phyloP scores from a whole-genome alignment of 1,140 invertebrate species.

The Leucophenga varia region DNA sequence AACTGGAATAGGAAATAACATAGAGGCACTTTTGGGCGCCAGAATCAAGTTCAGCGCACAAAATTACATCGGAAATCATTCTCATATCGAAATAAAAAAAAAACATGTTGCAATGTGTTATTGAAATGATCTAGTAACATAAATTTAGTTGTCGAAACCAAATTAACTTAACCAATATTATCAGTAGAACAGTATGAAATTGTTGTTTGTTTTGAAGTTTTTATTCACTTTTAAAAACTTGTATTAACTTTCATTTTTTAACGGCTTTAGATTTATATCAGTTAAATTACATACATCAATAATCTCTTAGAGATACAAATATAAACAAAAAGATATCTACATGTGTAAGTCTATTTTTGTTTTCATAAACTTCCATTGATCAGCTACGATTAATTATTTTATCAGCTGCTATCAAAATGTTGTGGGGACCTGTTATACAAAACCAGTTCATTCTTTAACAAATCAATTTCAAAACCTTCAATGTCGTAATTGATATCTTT shows the following conservation, averaged over 20 bases:
- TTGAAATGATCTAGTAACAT: no score
- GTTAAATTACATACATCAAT: slow-evolving; percentile 25
- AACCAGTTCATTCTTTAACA: background rate
- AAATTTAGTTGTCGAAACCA: no score
- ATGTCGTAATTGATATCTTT: background rate
- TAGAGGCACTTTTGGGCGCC: no score
- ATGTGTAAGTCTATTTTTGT: slow-evolving; percentile 15
- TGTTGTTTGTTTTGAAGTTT: no score
- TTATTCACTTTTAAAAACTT: slow-evolving; percentile 29
- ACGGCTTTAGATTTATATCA: slow-evolving; percentile 18
- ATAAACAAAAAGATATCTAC: slow-evolving; percentile 21
- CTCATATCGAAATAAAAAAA: no score
- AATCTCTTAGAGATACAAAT: slow-evolving; percentile 30
- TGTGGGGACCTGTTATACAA: background rate
- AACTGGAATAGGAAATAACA: no score
- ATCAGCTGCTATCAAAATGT: background rate
- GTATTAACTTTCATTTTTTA: slow-evolving; percentile 18
- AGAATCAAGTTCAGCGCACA: no score
- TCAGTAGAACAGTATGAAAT: no score
- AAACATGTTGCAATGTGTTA: no score
- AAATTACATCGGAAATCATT: no score
- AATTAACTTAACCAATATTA: no score
- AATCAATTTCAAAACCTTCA: background rate
- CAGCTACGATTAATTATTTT: background rate
- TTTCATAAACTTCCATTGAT: background rate